Evolutionary conservation across 2,888 invertebrate species (phyloP).

Genomic region (Altica lythri): DNA sequence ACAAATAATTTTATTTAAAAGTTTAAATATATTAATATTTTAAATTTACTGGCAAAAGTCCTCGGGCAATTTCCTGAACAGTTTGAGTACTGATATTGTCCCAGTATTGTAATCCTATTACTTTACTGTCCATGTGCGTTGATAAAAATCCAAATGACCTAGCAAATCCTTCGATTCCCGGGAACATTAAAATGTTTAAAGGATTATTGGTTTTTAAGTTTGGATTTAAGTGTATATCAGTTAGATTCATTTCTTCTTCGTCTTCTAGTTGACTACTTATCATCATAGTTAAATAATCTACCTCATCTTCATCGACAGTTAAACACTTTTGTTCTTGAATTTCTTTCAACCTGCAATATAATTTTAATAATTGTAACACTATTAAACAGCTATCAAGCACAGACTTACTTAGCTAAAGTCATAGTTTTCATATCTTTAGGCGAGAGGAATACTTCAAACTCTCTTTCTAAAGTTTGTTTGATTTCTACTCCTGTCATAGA

Average conservation of each 20-base stretch:
- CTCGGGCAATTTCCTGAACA: constrained; percentile 60
- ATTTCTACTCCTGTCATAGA: constrained; percentile 97
- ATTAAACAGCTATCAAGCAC: neutral
- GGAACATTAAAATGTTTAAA: constrained; percentile 64
- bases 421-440: constrained; percentile 84
- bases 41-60: constrained; percentile 61
- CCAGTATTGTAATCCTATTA: constrained; percentile 62
- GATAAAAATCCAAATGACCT: constrained; percentile 61
- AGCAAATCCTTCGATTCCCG: constrained; percentile 72
- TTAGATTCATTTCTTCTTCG: constrained; percentile 49
- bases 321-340: constrained; percentile 58
- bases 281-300: neutral
- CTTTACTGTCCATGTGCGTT: constrained; percentile 59
- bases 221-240: constrained; percentile 10
- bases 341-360: constrained; percentile 59
- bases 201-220: constrained; percentile 15
- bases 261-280: no score
- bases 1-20: neutral
- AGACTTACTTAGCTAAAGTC: constrained; percentile 69
- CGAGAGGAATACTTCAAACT: constrained; percentile 84
- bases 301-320: constrained; percentile 63
- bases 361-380: neutral
- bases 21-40: constrained; percentile 35
- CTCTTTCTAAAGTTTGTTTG: constrained; percentile 87
- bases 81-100: constrained; percentile 56